Base-by-base conservation (phyloP, 2,888 invertebrate species). In the Cantharis flavilabris region DNA sequence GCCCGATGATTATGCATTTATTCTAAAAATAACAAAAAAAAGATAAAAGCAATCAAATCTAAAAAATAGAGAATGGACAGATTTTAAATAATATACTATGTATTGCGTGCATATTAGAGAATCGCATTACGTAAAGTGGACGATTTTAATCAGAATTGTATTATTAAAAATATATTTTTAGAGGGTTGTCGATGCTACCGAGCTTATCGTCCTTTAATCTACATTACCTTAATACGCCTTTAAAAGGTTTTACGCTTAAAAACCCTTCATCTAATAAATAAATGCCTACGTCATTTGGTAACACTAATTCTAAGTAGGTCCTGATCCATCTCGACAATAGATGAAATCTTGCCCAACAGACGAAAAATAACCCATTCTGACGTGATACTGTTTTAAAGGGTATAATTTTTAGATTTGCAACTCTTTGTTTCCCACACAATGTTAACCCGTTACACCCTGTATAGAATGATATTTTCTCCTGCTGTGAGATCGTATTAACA, bases 201-300 rank as follows among this genome's bases (percentile, higher is more conserved):
- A 67, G 20, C 81, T 84, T 84, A 85, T 85, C 85, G 80, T 78
- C 83, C 84, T 84, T 80, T 81, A 74, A 83, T 84, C 83, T 82
- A 78, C 80, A 49, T 70, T 74, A 30, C 23, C 28, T 71, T 77
- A 77, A 75, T 75, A 75, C 65, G 70, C 49, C 49, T 67, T 28
- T 70, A 16, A 70, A 71, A 71, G 63, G 18, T 69, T 73, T 33
- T 73, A 73, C 26, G 18, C 63, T 74, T 70, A n/a, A 63, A 73
- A 73, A 69, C 63, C 69, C 69, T 70, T 69, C 18, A 67, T 26
- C 28, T 23, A 4, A 49, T 62, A 71, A 33, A 26, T 67, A 72
- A 70, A 70, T 70, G 28, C 70, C 70, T n/a, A 62, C 70, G 26
- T 62, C 49, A 62, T 72, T 72, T 65, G 30, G 30, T 62, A 26